Conservation (phyloP, 2,797 vertebrate genomes). For the Tragopan temminckii region DNA sequence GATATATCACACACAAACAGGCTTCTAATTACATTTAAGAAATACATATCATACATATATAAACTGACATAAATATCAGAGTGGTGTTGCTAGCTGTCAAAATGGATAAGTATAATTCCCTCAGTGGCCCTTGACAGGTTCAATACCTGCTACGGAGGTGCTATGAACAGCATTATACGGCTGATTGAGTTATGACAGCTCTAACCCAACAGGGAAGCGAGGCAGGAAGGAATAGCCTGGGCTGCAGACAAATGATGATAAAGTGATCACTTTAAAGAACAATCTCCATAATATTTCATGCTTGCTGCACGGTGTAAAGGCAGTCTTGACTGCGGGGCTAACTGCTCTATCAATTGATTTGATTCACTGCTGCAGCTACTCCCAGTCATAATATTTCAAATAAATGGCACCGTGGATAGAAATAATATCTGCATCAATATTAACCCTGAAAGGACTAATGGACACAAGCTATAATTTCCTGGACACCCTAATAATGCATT, state of each 20-base stretch:
- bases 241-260: constrained; percentile 99
- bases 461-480: constrained; percentile 93
- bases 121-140: constrained; percentile 88
- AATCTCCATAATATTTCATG: constrained; percentile 99
- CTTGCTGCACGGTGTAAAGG: constrained; percentile 89
- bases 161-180: constrained; percentile 88
- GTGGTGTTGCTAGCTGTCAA: constrained; percentile 88
- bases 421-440: constrained; percentile 99
- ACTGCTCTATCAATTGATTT: constrained; percentile 99
- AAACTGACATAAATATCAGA: constrained; percentile 89
- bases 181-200: constrained; percentile 99
- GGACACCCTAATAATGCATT: constrained; percentile 92
- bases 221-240: constrained; percentile 86
- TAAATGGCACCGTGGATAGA: constrained; percentile 97
- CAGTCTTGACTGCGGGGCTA: constrained; percentile 90
- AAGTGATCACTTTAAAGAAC: constrained; percentile 99
- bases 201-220: constrained; percentile 88
- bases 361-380: constrained; percentile 97
- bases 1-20: constrained; percentile 75
- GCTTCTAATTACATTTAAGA: constrained; percentile 83
- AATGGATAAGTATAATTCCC: constrained; percentile 89
- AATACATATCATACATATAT: constrained; percentile 86
- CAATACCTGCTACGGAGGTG: constrained; percentile 80
- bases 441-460: constrained; percentile 99
- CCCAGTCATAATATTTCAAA: constrained; percentile 99